Evolutionary conservation across 1,140 invertebrate species (phyloP), one percentile per base, ranked within the genome.

Genomic region (Riptortus pedestris): DNA sequence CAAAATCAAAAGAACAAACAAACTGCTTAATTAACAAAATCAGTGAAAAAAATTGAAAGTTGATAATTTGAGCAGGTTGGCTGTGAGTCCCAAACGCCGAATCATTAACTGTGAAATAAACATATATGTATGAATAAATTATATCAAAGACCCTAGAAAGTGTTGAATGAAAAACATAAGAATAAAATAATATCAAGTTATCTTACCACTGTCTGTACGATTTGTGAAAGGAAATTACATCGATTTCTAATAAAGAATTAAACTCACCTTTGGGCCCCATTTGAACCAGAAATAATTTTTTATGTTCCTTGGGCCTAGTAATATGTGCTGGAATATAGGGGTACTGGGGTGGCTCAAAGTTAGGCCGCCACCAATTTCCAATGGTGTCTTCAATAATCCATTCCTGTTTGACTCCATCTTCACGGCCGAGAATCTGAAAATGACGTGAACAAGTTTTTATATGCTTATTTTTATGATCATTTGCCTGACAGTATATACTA

Each of bases 361-460:
- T 99, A 0, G 97, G 96, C 69, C 97, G 79, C 96, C 96, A 99
- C 97, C 97, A 99, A 76, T 98, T 99, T 9, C 95, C 96, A 73
- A 99, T 95, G 2, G 91, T 95, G 73, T 99, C 96, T 78, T 99
- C 96, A 67, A 99, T 88, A 2, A 93, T 82, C 96, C 96, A 99
- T 71, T 99, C 94, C 74, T 96, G 93, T 66, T 92, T 89, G n/a
- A 93, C 87, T n/a, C 93, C 94, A 76, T 99, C 96, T 73, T 96
- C 91, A 70, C 93, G 81, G 26, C 96, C 96, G 48, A 99, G 78
- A 9, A 93, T 98, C 85, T 96, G 77, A 57, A 80, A 79, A 38
- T 18, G 4, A 33, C 12, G 52, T 29, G n/a, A n/a, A n/a, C n/a
- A n/a, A n/a, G n/a, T n/a, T n/a, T n/a, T n/a, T n/a, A n/a, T n/a